phyloP scores from a whole-genome alignment of 1,140 invertebrate genomes.

The Lepidurus couesii region DNA sequence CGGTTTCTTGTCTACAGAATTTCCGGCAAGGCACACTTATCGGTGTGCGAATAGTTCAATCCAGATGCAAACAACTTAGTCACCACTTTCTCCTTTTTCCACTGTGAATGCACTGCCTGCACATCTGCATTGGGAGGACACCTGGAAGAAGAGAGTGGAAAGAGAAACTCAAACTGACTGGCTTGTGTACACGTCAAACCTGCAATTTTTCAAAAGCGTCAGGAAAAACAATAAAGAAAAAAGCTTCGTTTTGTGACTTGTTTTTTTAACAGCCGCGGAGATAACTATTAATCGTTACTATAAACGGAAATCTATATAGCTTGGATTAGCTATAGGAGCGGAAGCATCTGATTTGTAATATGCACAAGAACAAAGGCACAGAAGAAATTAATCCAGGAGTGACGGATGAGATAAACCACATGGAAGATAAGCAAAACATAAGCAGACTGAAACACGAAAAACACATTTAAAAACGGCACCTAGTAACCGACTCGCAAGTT shows the following conservation, averaged over 20 bases:
- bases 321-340: no score
- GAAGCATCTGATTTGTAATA: no score
- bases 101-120: background rate
- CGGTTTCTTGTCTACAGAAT: background rate
- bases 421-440: background rate
- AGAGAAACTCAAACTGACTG: background rate
- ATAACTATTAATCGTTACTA: no score
- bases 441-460: background rate
- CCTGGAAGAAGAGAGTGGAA: constrained; percentile 8
- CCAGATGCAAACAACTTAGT: background rate
- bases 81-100: background rate
- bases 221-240: background rate
- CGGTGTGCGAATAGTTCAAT: background rate
- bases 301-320: no score
- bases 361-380: no score
- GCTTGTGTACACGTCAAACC: background rate
- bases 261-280: no score
- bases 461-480: background rate
- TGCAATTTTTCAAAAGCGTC: background rate
- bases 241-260: no score
- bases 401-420: background rate
- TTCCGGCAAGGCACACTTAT: constrained; percentile 9
- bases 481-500: background rate
- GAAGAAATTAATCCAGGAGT: background rate
- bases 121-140: constrained; percentile 18